These are phyloP conservation scores for Lycia hirtaria DNA, from an alignment of 2,888 invertebrate genomes.

Conservation along the genomic window DNA sequence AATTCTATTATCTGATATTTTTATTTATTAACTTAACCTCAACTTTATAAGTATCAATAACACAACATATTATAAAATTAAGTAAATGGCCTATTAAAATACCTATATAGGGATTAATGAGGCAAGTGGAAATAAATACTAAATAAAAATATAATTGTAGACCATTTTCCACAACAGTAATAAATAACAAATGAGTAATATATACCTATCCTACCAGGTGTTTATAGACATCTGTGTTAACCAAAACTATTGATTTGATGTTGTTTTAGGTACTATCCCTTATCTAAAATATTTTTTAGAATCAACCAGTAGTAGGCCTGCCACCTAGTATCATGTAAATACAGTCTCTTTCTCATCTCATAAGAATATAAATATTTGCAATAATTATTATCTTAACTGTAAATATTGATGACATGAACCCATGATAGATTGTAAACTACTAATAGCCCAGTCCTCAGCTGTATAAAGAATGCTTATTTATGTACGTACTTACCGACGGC, in stretches of 20 bases:
- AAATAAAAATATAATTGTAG: too few species aligned
- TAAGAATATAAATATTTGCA: too few species aligned
- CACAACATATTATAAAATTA: not conserved
- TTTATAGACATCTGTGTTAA: too few species aligned
- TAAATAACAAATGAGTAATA: too few species aligned
- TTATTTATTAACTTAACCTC: slow-evolving; percentile 6
- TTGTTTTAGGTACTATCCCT: too few species aligned
- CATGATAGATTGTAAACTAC: slow-evolving; percentile 3
- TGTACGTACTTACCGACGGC: slow-evolving; percentile 17
- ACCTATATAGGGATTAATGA: not conserved
- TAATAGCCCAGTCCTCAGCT: slow-evolving; percentile 27
- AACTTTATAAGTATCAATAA: not conserved
- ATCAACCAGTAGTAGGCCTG: not conserved
- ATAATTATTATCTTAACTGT: not conserved
- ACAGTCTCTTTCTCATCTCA: not conserved
- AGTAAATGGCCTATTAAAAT: too few species aligned
- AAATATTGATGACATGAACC: not conserved
- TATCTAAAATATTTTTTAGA: not conserved
- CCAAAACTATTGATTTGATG: too few species aligned
- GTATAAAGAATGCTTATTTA: slow-evolving; percentile 32
- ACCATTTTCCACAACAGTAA: too few species aligned
- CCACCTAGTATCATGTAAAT: not conserved
- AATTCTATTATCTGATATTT: too few species aligned
- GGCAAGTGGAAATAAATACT: not conserved
- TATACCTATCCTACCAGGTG: too few species aligned